Percentiles rank a stretch among this genome's conserved stretches.
Conservation (phyloP, 2,797 vertebrate species). For the Poecilia wingei region DNA sequence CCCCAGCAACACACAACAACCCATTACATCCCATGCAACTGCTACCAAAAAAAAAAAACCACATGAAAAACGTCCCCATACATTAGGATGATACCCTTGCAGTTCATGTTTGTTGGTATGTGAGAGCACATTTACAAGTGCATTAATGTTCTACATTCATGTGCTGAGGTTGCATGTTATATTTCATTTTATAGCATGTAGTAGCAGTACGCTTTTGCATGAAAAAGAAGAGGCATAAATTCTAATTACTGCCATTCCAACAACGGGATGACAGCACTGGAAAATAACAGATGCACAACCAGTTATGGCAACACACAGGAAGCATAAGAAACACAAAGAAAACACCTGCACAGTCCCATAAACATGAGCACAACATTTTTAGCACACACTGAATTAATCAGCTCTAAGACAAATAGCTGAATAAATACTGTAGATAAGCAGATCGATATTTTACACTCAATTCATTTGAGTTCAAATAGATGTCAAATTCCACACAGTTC, state of each 20-base stretch:
- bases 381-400: constrained; percentile 79
- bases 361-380: constrained; percentile 64
- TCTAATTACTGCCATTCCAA: constrained; percentile 43
- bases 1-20: constrained; percentile 31
- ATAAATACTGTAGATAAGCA: constrained; percentile 81
- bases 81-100: constrained; percentile 8
- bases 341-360: constrained; percentile 45
- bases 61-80: constrained; percentile 3
- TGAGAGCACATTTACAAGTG: constrained; percentile 9
- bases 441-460: constrained; percentile 81
- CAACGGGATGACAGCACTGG: constrained; percentile 50
- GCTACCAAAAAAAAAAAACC: constrained; percentile 18
- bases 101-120: constrained; percentile 3
- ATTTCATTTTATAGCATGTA: constrained; percentile 33
- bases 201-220: constrained; percentile 9
- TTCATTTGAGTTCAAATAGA: constrained; percentile 83
- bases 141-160: constrained; percentile 15
- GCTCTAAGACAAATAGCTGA: constrained; percentile 80
- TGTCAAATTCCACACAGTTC: constrained; percentile 80
- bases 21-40: constrained; percentile 28
- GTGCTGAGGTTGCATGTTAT: constrained; percentile 21
- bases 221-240: constrained; percentile 26
- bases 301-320: constrained; percentile 50
- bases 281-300: constrained; percentile 66
- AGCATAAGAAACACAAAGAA: constrained; percentile 45